Conservation (phyloP, 2,888 invertebrate genomes). For the Schizaphis graminum region DNA sequence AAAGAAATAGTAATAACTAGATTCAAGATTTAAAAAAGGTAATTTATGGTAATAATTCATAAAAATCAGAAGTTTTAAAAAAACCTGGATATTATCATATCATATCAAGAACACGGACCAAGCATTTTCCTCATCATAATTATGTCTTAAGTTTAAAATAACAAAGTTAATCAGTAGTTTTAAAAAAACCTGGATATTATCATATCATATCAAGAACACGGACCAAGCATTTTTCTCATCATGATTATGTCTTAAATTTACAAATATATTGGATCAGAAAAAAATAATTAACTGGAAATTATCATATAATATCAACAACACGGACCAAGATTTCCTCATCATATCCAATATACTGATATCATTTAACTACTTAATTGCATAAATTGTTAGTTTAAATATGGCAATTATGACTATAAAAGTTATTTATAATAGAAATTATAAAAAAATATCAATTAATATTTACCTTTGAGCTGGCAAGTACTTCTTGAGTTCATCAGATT, state of each 20-base stretch:
- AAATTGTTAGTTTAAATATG: background rate
- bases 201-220: slow-evolving; percentile 70
- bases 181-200: slow-evolving; percentile 67
- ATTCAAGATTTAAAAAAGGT: background rate
- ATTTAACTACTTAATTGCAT: background rate
- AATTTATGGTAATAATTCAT: background rate
- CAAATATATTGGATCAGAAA: slow-evolving; percentile 37
- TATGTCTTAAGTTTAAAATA: background rate
- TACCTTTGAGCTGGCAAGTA: slow-evolving; percentile 88
- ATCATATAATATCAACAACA: slow-evolving; percentile 70
- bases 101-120: slow-evolving; percentile 69
- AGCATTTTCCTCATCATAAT: slow-evolving; percentile 67
- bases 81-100: slow-evolving; percentile 50
- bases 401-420: background rate
- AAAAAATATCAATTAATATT: slow-evolving; percentile 68
- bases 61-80: slow-evolving; percentile 21
- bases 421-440: no score
- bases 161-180: slow-evolving; percentile 26
- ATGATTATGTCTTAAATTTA: slow-evolving; percentile 27
- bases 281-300: slow-evolving; percentile 61
- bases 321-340: slow-evolving; percentile 69
- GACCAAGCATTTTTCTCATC: slow-evolving; percentile 68
- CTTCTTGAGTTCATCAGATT: slow-evolving; percentile 95
- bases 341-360: slow-evolving; percentile 5
- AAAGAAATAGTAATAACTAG: background rate